phyloP scores from a whole-genome alignment of 2,113 vertebrate genomes.

The Copsychus sechellarum region DNA sequence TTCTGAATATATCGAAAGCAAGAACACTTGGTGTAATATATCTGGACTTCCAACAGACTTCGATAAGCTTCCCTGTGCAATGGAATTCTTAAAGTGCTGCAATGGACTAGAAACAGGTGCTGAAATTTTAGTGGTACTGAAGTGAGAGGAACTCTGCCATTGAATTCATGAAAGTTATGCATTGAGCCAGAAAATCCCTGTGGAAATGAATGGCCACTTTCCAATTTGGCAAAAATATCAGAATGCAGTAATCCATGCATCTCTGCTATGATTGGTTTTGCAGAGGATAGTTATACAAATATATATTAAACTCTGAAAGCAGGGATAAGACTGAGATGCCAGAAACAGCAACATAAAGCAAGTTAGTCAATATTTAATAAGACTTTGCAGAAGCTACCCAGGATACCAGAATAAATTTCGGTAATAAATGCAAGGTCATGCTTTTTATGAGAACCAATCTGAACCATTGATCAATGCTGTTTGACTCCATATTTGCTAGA shows the following conservation, averaged over 20 bases:
- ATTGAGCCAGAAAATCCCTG: neutral
- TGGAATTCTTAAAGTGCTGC: neutral
- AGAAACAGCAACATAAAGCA: constrained; percentile 9
- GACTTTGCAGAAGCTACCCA: neutral
- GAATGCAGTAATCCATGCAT: neutral
- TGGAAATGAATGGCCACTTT: neutral
- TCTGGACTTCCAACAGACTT: neutral
- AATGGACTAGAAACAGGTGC: neutral
- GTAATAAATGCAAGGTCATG: constrained; percentile 22
- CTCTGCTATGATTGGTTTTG: neutral
- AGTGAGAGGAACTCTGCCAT: neutral
- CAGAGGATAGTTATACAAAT: neutral
- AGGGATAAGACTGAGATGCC: neutral
- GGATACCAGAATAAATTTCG: neutral
- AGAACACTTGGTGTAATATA: neutral
- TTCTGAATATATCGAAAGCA: neutral
- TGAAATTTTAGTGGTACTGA: neutral
- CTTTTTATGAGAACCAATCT: neutral
- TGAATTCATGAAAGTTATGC: neutral
- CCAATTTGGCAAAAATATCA: neutral
- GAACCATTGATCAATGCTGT: neutral
- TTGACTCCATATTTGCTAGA: neutral
- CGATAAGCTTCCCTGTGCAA: neutral
- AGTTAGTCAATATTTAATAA: constrained; percentile 18
- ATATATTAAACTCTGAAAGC: neutral